These are phyloP conservation scores for Halichoeres trimaculatus DNA, from an alignment of 2,113 vertebrate species.

Conservation along the genomic window DNA sequence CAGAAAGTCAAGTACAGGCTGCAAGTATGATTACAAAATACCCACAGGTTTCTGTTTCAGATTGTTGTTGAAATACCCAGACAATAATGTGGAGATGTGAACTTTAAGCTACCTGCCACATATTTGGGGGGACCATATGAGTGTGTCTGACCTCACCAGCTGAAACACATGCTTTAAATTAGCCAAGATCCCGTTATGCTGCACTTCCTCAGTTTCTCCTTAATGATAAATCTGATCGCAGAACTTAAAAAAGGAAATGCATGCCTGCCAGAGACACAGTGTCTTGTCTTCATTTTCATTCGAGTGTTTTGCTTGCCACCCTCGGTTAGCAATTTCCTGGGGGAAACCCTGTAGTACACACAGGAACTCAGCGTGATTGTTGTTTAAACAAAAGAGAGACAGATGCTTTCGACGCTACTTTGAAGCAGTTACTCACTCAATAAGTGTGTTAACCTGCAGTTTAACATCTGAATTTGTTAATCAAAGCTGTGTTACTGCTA, in stretches of 20 bases:
- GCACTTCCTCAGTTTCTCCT: no score
- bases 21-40: no score
- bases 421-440: not conserved
- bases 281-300: not conserved
- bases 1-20: no score
- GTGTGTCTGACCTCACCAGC: not conserved
- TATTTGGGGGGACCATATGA: no score
- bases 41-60: no score
- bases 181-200: no score
- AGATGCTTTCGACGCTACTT: not conserved
- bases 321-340: not conserved
- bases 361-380: not conserved
- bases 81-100: not conserved
- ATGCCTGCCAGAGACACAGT: not conserved
- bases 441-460: not conserved
- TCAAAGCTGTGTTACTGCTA: not conserved
- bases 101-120: not conserved
- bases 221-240: not conserved
- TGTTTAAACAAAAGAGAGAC: not conserved
- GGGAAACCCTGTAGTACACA: constrained; percentile 11
- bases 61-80: not conserved
- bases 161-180: not conserved
- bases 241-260: not conserved
- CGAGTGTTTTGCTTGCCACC: not conserved
- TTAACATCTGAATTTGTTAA: not conserved